Conservation (phyloP, 2,888 invertebrate genomes). For the Drosophila testacea region DNA sequence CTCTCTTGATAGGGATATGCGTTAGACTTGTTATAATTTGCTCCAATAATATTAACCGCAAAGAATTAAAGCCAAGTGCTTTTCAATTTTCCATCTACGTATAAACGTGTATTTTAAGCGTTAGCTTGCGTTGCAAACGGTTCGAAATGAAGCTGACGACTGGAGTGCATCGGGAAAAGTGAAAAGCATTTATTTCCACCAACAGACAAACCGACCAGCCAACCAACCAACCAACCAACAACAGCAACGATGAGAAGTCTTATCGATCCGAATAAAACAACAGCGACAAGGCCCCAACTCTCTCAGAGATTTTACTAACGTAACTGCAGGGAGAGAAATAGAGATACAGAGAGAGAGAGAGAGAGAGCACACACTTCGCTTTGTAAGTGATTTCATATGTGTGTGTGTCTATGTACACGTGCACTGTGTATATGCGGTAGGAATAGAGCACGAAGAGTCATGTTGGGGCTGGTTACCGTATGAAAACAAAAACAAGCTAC, state of each 20-base stretch:
- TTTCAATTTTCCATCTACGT: constrained; percentile 40
- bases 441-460: constrained; percentile 39
- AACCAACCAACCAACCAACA: too few relatives aligned
- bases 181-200: constrained; percentile 83
- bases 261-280: constrained; percentile 80
- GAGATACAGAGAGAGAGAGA: constrained; percentile 22
- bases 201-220: constrained; percentile 26
- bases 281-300: constrained; percentile 51
- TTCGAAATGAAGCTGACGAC: constrained; percentile 84
- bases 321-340: constrained; percentile 30
- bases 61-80: constrained; percentile 52
- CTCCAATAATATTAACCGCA: constrained; percentile 33
- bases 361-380: constrained; percentile 41
- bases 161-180: constrained; percentile 84
- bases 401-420: constrained; percentile 25
- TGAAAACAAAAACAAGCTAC: constrained; percentile 78
- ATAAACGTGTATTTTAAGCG: constrained; percentile 37
- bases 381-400: constrained; percentile 15
- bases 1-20: constrained; percentile 27
- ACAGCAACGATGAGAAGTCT: constrained; percentile 53
- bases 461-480: constrained; percentile 39
- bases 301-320: constrained; percentile 33
- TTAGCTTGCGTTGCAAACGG: constrained; percentile 74
- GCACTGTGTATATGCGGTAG: constrained; percentile 25
- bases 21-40: constrained; percentile 36